A percentile compares a stretch with the other conserved stretches of the same genome.
These are phyloP conservation scores for Hirtodrosophila trivittata DNA, from an alignment of 2,888 invertebrate genomes.

Conservation along the genomic window DNA sequence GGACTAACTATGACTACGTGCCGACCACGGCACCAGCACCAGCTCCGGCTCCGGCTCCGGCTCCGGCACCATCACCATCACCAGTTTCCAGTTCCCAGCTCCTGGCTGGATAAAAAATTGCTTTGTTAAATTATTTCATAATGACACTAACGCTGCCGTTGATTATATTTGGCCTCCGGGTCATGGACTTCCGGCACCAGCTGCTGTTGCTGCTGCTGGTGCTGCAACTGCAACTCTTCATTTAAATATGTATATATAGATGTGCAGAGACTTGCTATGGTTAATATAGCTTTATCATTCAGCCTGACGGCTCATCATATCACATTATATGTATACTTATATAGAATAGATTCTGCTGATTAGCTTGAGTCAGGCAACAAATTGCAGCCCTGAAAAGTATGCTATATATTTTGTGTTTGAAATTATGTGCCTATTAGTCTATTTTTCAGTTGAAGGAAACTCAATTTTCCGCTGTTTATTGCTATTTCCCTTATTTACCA, in stretches of 20 bases:
- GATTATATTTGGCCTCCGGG: constrained; percentile 76
- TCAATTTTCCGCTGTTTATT: no score
- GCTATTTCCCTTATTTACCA: no score
- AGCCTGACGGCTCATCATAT: not conserved
- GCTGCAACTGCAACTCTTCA: constrained; percentile 30
- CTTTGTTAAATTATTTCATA: constrained; percentile 80
- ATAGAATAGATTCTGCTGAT: not conserved
- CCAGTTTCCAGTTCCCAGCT: constrained; percentile 6
- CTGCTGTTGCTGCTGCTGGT: constrained; percentile 35
- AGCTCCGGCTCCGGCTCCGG: not conserved
- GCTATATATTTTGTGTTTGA: constrained; percentile 2
- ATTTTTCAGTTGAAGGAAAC: not conserved
- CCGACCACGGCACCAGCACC: constrained; percentile 5
- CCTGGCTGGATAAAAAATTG: constrained; percentile 64
- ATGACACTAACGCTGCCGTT: constrained; percentile 75
- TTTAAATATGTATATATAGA: constrained; percentile 34
- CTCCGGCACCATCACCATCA: not conserved
- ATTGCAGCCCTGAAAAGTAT: constrained; percentile 1
- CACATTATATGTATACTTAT: not conserved
- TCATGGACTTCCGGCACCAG: constrained; percentile 69
- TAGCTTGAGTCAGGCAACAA: not conserved
- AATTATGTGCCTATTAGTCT: not conserved
- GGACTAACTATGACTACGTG: constrained; percentile 25
- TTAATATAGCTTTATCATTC: constrained; percentile 17
- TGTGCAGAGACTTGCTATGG: constrained; percentile 17